Base-by-base conservation (phyloP, 2,797 vertebrate genomes). In the Eulemur albifrons region DNA sequence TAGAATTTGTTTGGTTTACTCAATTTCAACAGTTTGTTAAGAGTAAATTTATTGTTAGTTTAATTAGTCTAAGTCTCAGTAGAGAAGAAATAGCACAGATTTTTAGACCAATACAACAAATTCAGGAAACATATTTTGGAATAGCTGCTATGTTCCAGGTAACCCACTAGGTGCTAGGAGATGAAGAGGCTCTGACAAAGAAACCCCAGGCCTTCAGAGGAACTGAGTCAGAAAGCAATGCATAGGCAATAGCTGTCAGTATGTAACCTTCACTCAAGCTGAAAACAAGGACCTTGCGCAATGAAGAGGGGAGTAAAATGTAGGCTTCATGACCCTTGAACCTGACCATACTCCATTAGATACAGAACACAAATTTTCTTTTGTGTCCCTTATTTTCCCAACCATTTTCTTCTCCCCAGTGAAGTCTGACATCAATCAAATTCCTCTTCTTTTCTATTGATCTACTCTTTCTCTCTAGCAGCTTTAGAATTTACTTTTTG, bases 31-130 rank as follows among this genome's bases (percentile, higher is more conserved):
- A 85, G 63, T 59, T 50, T 83, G 40, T 87, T 32, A 4, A 87
- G 3, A 87, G n/a, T 81, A 88, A 73, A 89, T 89, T 50, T 92
- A 45, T 84, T 88, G 38, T 80, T 75, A 67, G 57, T 70, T 92
- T 94, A 77, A 80, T 87, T 75, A 76, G 94, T 92, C 48, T 76
- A 94, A 88, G 88, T 85, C 45, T 92, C 85, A 84, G 48, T 45
- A 86, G 18, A 89, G 25, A 95, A 86, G 69, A 91, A 59, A 67
- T 45, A 89, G 75, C 50, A 70, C 70, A 57, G 38, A 70, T 43
- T 94, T 73, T 86, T 89, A 65, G 23, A 38, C 2, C 76, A 84
- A n/a, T 67, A 67, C 43, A 57, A 87, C 10, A 54, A 88, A 88
- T 57, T 90, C 48, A 82, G 48, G 32, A 94, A 82, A 21, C 21